A percentile compares a stretch with the other conserved stretches of the same genome.
These are phyloP conservation scores for Zygaena filipendulae DNA, from an alignment of 2,888 invertebrate species.

Conservation along the genomic window DNA sequence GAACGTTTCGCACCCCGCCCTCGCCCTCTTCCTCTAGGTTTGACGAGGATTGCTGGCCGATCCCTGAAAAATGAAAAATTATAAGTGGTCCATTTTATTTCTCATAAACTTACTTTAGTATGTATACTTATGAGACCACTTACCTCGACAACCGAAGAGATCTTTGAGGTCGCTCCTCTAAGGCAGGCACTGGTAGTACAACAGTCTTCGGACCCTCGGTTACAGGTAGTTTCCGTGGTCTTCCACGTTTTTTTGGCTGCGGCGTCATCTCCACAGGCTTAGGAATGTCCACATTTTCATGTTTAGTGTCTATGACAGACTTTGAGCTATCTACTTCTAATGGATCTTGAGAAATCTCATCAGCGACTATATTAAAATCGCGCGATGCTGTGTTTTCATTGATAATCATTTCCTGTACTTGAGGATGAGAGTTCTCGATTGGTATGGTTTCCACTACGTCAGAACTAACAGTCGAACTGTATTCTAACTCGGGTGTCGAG, in stretches of 20 bases:
- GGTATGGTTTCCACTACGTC: constrained; percentile 32
- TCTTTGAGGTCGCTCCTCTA: constrained; percentile 57
- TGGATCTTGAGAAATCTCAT: constrained; percentile 56
- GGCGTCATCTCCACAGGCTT: constrained; percentile 39
- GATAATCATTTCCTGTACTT: constrained; percentile 50
- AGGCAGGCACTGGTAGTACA: constrained; percentile 41
- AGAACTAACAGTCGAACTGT: constrained; percentile 44
- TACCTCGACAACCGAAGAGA: constrained; percentile 56
- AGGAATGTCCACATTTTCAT: constrained; percentile 26
- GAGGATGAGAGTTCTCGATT: constrained; percentile 35
- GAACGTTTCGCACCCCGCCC: constrained; percentile 36
- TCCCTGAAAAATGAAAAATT: constrained; percentile 33
- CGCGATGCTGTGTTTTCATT: constrained; percentile 56
- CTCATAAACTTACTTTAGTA: too few species aligned
- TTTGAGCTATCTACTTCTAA: constrained; percentile 41
- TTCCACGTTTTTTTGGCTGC: constrained; percentile 55
- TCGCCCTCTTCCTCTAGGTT: constrained; percentile 45
- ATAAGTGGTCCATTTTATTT: too few species aligned
- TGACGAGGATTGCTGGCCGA: constrained; percentile 41
- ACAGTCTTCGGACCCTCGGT: constrained; percentile 38
- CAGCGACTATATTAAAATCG: constrained; percentile 35
- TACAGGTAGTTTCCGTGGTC: constrained; percentile 52
- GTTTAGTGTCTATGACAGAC: constrained; percentile 19
- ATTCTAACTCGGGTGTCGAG: constrained; percentile 35
- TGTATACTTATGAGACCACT: constrained; percentile 15